phyloP scores from a whole-genome alignment of 2,113 vertebrate species.

The Vicugna pacos region DNA sequence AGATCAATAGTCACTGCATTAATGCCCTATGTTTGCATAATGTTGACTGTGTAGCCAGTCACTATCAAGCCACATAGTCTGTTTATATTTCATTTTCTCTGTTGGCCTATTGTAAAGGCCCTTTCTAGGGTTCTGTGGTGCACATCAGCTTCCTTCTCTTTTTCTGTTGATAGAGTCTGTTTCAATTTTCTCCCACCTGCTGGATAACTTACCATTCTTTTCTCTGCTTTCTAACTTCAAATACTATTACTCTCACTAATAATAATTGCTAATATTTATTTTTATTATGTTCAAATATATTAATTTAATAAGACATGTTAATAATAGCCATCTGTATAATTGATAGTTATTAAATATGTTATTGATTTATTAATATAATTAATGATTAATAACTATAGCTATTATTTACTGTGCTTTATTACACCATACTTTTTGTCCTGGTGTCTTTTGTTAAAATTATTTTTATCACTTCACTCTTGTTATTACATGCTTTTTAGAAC shows the following conservation, averaged over 20 bases:
- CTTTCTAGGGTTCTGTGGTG: background rate
- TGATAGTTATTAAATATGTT: background rate
- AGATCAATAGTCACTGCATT: background rate
- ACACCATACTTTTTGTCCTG: background rate
- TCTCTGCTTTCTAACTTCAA: background rate
- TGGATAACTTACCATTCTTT: background rate
- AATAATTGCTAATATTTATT: background rate
- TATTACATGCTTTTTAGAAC: background rate
- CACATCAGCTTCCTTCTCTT: background rate
- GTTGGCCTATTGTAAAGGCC: background rate
- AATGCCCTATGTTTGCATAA: background rate
- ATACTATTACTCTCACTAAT: background rate
- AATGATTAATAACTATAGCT: background rate
- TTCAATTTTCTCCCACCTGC: background rate
- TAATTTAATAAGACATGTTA: background rate
- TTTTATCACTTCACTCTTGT: background rate
- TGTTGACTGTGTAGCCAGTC: background rate
- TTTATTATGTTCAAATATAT: background rate
- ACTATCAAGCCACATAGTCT: background rate
- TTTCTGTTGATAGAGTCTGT: background rate
- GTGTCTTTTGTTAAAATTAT: background rate
- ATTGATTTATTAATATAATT: background rate
- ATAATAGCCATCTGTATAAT: background rate
- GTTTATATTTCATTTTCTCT: background rate
- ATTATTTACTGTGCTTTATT: background rate